phyloP scores from a whole-genome alignment of 2,888 invertebrate genomes.

The Parelbella ahira region DNA sequence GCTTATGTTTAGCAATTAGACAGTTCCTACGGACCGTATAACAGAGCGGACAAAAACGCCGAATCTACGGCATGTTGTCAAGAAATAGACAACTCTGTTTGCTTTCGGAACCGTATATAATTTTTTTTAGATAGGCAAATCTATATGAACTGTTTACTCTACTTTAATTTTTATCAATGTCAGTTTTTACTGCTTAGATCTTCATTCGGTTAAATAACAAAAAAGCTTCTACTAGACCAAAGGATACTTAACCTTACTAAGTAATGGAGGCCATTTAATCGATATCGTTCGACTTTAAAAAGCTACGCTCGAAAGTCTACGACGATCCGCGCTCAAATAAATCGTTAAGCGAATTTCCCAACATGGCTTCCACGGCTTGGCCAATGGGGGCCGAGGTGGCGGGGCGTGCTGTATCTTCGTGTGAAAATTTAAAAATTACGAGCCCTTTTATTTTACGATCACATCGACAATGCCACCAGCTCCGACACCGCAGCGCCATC shows the following conservation, averaged over 20 bases:
- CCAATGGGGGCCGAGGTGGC: conserved; percentile 37
- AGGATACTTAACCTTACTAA: too few relatives aligned
- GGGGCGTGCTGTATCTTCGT: conserved; percentile 38
- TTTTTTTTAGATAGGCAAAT: too few relatives aligned
- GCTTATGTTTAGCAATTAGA: conserved; percentile 19
- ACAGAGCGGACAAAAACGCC: too few relatives aligned
- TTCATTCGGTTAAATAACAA: too few relatives aligned
- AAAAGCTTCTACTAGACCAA: too few relatives aligned
- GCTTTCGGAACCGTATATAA: too few relatives aligned
- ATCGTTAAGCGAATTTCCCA: conserved; percentile 71
- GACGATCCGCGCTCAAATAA: conserved; percentile 63
- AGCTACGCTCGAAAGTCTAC: conserved; percentile 23
- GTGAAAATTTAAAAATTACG: conserved; percentile 59
- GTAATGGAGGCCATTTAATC: conserved; percentile 3
- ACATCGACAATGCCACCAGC: conserved; percentile 28
- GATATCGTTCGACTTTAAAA: too few relatives aligned
- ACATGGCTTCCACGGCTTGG: conserved; percentile 65
- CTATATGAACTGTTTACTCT: too few relatives aligned
- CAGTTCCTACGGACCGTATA: conserved; percentile 4
- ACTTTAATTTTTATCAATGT: too few relatives aligned
- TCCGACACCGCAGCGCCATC: conserved; percentile 21
- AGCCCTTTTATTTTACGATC: conserved; percentile 55
- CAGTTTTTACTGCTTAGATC: too few relatives aligned
- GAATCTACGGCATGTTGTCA: too few relatives aligned
- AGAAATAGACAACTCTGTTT: too few relatives aligned